Percentiles rank a stretch among this genome's conserved stretches.
phyloP scores from a whole-genome alignment of 2,797 vertebrate species.

The Cheirogaleus major region DNA sequence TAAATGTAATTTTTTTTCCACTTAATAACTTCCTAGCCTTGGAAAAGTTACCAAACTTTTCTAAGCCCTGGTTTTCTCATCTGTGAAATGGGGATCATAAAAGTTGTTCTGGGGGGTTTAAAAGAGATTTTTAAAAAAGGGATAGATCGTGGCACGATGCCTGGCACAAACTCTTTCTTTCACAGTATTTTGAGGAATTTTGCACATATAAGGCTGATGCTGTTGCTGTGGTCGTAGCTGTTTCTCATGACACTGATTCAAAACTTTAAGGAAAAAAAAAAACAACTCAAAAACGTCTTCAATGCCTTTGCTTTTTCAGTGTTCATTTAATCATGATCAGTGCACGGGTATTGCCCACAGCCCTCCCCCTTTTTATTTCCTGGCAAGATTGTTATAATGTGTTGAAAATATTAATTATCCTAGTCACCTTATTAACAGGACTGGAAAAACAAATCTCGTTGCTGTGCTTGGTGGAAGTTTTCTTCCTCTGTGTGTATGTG shows the following conservation, averaged over 20 bases:
- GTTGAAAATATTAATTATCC: slow-evolving; percentile 75
- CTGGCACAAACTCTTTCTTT: background rate
- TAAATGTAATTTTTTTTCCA: background rate
- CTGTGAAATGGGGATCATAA: background rate
- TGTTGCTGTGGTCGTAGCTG: background rate
- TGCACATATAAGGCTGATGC: background rate
- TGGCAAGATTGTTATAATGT: slow-evolving; percentile 50
- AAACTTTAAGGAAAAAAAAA: background rate
- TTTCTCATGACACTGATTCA: background rate
- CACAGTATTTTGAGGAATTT: background rate
- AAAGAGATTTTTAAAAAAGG: background rate
- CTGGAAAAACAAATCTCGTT: slow-evolving; percentile 43
- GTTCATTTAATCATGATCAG: slow-evolving; percentile 19
- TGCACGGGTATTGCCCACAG: background rate
- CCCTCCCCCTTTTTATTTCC: slow-evolving; percentile 19
- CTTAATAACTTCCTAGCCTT: background rate
- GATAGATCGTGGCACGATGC: background rate
- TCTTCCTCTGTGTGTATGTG: background rate
- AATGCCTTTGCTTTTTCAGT: background rate
- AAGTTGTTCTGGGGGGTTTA: background rate
- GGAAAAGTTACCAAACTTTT: background rate
- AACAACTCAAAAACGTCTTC: background rate
- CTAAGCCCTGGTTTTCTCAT: background rate
- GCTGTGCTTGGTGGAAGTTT: background rate
- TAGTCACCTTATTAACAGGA: slow-evolving; percentile 48